Evolutionary conservation across 2,797 vertebrate species (phyloP).

Genomic region (Propithecus deckenii): DNA sequence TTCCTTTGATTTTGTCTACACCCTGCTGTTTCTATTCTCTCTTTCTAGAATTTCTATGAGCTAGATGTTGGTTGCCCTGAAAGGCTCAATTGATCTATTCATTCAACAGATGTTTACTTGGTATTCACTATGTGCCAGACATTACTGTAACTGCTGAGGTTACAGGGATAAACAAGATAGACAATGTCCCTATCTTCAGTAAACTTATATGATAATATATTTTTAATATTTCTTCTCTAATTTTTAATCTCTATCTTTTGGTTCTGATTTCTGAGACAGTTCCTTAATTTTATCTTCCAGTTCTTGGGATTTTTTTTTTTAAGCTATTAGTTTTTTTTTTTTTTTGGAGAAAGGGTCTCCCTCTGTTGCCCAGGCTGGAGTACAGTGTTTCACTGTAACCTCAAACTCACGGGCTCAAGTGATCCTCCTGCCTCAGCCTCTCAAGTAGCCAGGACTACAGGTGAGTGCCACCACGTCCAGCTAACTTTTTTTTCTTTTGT

Average conservation of each 20-base stretch:
- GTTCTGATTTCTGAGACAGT: neutral
- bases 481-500: neutral
- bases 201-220: neutral
- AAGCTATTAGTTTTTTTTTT: neutral
- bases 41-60: slow-evolving; percentile 12
- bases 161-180: neutral
- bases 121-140: neutral
- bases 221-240: neutral
- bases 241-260: neutral
- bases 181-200: neutral
- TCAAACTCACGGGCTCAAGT: no score
- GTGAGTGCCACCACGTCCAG: no score
- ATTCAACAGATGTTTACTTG: neutral
- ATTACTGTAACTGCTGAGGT: neutral
- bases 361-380: no score
- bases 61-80: neutral
- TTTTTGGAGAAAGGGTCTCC: no score
- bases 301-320: neutral
- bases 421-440: no score
- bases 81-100: neutral
- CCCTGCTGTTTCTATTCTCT: neutral
- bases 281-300: neutral
- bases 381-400: no score
- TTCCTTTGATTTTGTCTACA: neutral
- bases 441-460: no score